Percentiles rank a stretch among this genome's conserved stretches.
Evolutionary conservation across 2,113 vertebrate species (phyloP).

Genomic region (Caranx melampygus): DNA sequence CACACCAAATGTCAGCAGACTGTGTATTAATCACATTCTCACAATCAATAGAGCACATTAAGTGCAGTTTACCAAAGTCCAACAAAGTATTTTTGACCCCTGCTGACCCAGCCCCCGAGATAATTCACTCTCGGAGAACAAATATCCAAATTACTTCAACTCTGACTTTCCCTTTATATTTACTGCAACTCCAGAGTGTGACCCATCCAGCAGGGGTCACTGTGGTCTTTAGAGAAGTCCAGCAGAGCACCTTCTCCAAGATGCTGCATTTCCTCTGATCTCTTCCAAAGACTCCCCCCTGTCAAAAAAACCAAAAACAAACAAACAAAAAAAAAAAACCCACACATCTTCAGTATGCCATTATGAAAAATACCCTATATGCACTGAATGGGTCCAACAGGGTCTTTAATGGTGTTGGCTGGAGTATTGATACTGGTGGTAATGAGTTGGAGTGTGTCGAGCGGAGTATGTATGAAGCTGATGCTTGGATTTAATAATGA

Average conservation of each 20-base stretch:
- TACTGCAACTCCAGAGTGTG: conserved; percentile 31
- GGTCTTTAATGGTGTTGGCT: conserved; percentile 27
- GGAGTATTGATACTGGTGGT: conserved; percentile 13
- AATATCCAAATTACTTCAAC: conserved; percentile 20
- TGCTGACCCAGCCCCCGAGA: conserved; percentile 6
- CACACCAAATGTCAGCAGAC: conserved; percentile 43
- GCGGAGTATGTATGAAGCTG: conserved; percentile 3
- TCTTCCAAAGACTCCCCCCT: neutral
- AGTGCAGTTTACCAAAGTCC: conserved; percentile 32
- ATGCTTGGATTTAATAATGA: conserved; percentile 28
- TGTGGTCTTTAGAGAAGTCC: conserved; percentile 76
- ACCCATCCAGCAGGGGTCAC: conserved; percentile 84
- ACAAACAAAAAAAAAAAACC: too few species aligned
- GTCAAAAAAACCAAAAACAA: too few species aligned
- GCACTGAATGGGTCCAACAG: neutral
- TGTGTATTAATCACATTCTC: conserved; percentile 42
- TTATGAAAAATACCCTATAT: conserved; percentile 37
- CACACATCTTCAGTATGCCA: conserved; percentile 12
- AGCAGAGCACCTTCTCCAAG: conserved; percentile 26
- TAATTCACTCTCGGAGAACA: conserved; percentile 27
- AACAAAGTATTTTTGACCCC: conserved; percentile 42
- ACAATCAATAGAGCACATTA: conserved; percentile 55
- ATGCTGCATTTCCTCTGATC: conserved; percentile 34
- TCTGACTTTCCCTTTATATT: neutral
- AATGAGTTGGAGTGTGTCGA: conserved; percentile 14